A percentile compares a stretch with the other conserved stretches of the same genome.
Conservation (phyloP, 2,113 vertebrate species). For the Pseudonaja textilis region DNA sequence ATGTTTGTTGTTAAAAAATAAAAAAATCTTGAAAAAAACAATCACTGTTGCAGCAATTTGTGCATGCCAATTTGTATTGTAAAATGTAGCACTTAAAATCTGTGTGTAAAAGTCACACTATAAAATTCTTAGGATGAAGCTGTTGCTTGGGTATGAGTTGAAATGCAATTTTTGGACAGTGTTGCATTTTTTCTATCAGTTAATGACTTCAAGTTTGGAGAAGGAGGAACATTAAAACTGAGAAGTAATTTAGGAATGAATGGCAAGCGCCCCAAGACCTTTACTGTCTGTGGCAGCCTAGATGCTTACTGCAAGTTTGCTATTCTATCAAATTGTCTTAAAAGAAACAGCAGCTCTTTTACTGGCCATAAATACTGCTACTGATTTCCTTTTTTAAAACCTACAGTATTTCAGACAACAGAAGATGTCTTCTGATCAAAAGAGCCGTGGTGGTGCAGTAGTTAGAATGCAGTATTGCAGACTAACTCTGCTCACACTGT, state of each 20-base stretch:
- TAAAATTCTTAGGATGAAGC: slow-evolving; percentile 5
- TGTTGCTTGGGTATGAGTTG: background rate
- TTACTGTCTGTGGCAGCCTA: background rate
- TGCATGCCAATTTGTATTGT: background rate
- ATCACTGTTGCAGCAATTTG: background rate
- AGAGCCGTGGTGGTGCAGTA: no score
- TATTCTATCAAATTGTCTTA: background rate
- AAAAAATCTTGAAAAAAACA: background rate
- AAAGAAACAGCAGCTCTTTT: background rate
- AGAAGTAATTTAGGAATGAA: background rate
- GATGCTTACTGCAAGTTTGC: background rate
- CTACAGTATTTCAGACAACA: background rate
- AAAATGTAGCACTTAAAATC: background rate
- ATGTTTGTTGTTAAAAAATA: no score
- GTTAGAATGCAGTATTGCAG: no score
- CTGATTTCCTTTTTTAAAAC: background rate
- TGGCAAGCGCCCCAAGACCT: background rate
- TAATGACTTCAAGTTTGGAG: background rate
- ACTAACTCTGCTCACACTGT: no score
- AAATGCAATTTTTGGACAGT: background rate
- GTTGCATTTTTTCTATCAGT: background rate
- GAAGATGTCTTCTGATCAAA: no score
- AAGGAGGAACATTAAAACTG: background rate
- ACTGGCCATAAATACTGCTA: background rate
- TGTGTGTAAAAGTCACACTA: background rate